phyloP scores from a whole-genome alignment of 2,797 vertebrate species.

The Staurois parvus region DNA sequence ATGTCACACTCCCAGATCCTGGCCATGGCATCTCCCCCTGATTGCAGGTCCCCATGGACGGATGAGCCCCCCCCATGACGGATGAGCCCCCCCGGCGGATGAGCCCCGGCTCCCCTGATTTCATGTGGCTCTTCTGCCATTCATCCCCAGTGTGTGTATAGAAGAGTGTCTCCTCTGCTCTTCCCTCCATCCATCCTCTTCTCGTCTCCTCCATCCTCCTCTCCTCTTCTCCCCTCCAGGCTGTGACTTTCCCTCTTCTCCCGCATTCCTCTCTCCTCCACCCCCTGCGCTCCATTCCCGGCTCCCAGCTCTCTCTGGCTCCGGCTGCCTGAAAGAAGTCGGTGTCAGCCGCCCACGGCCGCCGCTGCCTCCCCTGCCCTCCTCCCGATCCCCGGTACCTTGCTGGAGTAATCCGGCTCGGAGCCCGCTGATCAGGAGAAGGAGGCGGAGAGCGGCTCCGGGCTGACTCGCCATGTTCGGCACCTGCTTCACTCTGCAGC shows the following conservation, averaged over 20 bases:
- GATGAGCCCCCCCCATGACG: not conserved
- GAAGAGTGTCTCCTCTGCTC: no score
- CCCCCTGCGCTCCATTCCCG: not conserved
- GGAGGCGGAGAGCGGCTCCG: constrained; percentile 55
- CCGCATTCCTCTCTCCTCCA: not conserved
- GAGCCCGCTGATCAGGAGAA: constrained; percentile 57
- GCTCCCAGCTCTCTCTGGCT: not conserved
- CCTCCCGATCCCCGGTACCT: constrained; percentile 49
- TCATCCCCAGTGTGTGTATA: no score
- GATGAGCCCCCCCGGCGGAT: not conserved
- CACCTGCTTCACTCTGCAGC: constrained; percentile 62
- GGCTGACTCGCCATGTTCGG: constrained; percentile 62
- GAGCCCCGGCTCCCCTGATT: not conserved
- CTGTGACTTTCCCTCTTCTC: not conserved
- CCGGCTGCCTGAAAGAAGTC: not conserved
- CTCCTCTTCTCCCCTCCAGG: not conserved
- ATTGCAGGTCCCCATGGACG: no score
- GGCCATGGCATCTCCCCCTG: no score
- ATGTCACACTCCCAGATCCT: no score
- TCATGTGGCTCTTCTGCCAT: not conserved
- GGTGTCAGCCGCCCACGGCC: not conserved
- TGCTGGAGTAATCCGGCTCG: constrained; percentile 49
- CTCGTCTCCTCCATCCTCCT: not conserved
- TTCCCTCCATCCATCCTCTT: not conserved
- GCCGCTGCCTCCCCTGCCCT: not conserved